Base-by-base conservation (phyloP, 2,888 invertebrate genomes). In the Clanis bilineata region DNA sequence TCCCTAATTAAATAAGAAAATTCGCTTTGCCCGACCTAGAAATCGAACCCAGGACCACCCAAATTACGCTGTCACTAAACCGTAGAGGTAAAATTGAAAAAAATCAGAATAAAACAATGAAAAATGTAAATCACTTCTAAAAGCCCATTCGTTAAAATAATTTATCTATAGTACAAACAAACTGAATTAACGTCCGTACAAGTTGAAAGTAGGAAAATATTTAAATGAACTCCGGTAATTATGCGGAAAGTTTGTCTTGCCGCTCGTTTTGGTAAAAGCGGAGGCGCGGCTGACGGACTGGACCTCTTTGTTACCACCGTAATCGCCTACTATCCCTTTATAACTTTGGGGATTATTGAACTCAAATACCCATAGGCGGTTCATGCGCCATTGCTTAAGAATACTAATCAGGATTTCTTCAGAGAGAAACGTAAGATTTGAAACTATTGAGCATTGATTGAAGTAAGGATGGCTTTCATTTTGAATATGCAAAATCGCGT, bases 191-290 rank as follows among this genome's bases (percentile, higher is more conserved):
- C 55, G 59, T 41, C 18, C 15, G 43, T 22, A 64, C 64, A 73
- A 72, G 67, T 71, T 67, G 58, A 64, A 70, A 74, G 70, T 65
- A 68, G 63, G 66, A 78, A 77, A 78, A 76, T 80, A 80, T 80
- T 80, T 76, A 80, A 80, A 80, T 80, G 73, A 79, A 75, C 63
- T 61, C 60, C 70, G 57, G 70, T 79, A 77, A 80, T 80, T 80
- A 80, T 80, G 77, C 80, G 65, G 57, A 72, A 80, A 79, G 73
- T 79, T 80, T 58, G 64, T 66, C 70, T 68, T 71, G 15, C 18
- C 22, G 36, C 51, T 41, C 39, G 51, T 54, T 41, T 28, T 51
- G 45, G 36, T 28, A 57, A 32, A 45, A 45, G 43, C 39, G 38
- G 43, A 38, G 56, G 56, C 39, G 18, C 39, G n/a, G 43, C 39